phyloP scores from a whole-genome alignment of 2,113 vertebrate genomes.

The Leptosomus discolor region DNA sequence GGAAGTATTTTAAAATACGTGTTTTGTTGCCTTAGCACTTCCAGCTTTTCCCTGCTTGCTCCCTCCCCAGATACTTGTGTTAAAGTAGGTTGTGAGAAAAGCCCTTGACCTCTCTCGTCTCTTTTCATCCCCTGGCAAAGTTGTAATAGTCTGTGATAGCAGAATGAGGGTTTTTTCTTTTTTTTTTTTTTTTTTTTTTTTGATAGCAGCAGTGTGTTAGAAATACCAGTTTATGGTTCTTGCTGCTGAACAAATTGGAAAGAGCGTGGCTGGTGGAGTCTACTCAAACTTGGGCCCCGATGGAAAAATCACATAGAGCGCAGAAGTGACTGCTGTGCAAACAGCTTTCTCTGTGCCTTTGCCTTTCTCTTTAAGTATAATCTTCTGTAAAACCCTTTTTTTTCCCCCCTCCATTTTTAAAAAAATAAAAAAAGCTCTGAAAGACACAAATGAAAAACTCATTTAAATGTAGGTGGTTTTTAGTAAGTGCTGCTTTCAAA shows the following conservation, averaged over 20 bases:
- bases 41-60: neutral
- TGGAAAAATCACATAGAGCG: neutral
- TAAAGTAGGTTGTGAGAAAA: neutral
- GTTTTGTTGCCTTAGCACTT: neutral
- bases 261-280: neutral
- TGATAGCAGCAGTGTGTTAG: neutral
- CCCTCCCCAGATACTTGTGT: neutral
- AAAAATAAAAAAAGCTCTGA: neutral
- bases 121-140: neutral
- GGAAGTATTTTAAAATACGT: neutral
- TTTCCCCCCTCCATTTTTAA: neutral
- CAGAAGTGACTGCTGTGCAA: neutral
- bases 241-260: neutral
- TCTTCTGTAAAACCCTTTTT: neutral
- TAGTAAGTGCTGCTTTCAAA: neutral
- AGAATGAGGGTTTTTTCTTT: accelerated
- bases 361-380: neutral
- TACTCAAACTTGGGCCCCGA: neutral
- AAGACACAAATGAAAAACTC: neutral
- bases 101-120: constrained; percentile 9
- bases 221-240: neutral
- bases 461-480: neutral
- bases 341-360: neutral
- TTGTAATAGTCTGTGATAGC: neutral
- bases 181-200: neutral